Evolutionary conservation across 2,113 vertebrate genomes (phyloP).

Genomic region (Nycticorax nycticorax): DNA sequence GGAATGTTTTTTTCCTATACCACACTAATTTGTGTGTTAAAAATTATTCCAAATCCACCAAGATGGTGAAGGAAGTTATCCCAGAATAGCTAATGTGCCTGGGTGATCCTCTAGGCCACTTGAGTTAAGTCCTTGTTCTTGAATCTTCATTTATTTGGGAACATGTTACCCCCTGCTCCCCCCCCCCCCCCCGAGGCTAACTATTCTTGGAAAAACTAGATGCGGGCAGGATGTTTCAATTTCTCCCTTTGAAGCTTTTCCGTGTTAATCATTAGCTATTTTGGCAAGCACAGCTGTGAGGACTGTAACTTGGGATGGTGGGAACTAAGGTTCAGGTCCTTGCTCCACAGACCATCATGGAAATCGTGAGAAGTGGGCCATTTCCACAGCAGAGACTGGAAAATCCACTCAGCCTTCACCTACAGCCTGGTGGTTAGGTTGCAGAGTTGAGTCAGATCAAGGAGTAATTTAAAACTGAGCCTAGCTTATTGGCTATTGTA

Average conservation of each 20-base stretch:
- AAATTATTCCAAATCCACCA: background rate
- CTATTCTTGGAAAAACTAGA: background rate
- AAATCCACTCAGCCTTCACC: accelerated
- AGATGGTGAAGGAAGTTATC: background rate
- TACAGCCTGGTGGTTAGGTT: background rate
- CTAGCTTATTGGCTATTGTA: background rate
- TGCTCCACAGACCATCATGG: background rate
- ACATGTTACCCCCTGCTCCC: background rate
- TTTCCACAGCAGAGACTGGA: background rate
- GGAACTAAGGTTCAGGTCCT: background rate
- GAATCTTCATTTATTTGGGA: background rate
- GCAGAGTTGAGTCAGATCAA: background rate
- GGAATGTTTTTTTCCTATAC: background rate
- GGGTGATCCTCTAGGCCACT: background rate
- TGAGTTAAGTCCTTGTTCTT: background rate
- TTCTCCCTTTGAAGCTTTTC: background rate
- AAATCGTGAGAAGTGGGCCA: background rate
- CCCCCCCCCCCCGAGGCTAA: background rate
- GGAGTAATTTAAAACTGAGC: background rate
- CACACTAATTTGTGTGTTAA: background rate
- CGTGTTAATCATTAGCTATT: background rate
- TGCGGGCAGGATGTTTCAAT: background rate
- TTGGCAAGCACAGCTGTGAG: background rate
- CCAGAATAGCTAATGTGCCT: background rate
- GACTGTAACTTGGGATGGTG: background rate